Evolutionary conservation across 2,888 invertebrate genomes (phyloP), one percentile per base, ranked within the genome.

Genomic region (Meiosimyza decipiens): DNA sequence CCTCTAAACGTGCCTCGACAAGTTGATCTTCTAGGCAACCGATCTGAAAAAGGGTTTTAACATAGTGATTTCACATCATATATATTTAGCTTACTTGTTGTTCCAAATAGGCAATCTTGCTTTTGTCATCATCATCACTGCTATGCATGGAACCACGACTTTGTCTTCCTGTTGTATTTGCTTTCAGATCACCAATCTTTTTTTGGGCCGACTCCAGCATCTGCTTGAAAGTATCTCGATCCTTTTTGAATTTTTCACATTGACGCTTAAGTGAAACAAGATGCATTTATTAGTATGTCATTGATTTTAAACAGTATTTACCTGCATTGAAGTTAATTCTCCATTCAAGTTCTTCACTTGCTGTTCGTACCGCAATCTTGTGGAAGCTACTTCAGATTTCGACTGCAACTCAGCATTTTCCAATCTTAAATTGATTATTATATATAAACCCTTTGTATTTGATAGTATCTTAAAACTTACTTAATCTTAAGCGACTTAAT

Each of bases 171-270:
- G 88, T 88, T 68, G 83, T 87, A 72, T 82, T 86, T 9, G 86
- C 86, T 84, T 94, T 95, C 28, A 95, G 88, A 77, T 95, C 94
- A 0, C 92, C 90, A 79, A 95, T 93, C 52, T 93, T 92, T 86
- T 94, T 94, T 84, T 96, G 95, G 1, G 96, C 94, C 13, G 93
- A 92, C 82, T 96, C 95, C 55, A 96, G 86, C 93, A 97, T 95
- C 83, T 96, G 95, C 78, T 95, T 94, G 82, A 94, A 96, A 68
- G 94, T 93, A 83, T 97, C 96, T 71, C 95, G 90, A 86, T 97
- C 97, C 74, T 95, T 89, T 83, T 95, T 94, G 84, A 96, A 95
- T 80, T 95, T 90, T 76, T 87, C 88, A 73, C 87, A 87, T 82
- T 88, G 87, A 5, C 87, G 83, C 86, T 87, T 63, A 54, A 78